Base-by-base conservation (phyloP, 1,140 invertebrate species). In the Platyscapa corneri region DNA sequence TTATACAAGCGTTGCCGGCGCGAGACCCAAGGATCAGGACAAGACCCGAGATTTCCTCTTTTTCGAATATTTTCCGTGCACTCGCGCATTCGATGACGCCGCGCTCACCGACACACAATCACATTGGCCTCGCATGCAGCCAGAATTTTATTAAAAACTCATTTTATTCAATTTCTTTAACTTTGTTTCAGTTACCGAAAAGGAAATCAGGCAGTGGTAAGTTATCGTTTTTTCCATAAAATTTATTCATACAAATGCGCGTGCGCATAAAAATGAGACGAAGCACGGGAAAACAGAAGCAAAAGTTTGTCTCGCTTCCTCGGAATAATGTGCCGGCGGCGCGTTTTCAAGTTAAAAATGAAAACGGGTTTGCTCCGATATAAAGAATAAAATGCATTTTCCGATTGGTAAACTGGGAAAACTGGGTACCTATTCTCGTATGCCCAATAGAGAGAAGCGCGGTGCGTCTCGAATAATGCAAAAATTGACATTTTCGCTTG, bases 151-250 rank as follows among this genome's bases (percentile, higher is more conserved):
- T n/a, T 7, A 1, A 42, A 12, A 74, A 12, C 12, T 34, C n/a
- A 8, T 30, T 83, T 87, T 88, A 60, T 78, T 78, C 49, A 39
- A 23, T 78, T 39, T 90, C 81, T 74, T 90, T 89, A 90, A 92
- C 94, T 93, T 91, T 95, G 94, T 96, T 96, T 87, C 95, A 97
- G 96, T 97, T 94, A 97, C 96, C 84, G 96, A 97, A 92, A 97
- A 97, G 93, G 96, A 97, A 92, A 97, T 97, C 90, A 94, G 96
- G 90, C 96, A 97, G 93, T 97, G 96, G 96, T 97, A 93, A 96
- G 96, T 95, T 86, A 56, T 37, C 0, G 8, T 70, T 70, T 70
- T 70, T 70, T 70, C 12, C 12, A 7, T 37, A 32, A 8, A 67
- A 16, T 32, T 67, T 67, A 67, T 67, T 67, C 30, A 67, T 67